Evolutionary conservation across 2,888 invertebrate species (phyloP), one percentile per base, ranked within the genome.

Genomic region (Thecophora atra): DNA sequence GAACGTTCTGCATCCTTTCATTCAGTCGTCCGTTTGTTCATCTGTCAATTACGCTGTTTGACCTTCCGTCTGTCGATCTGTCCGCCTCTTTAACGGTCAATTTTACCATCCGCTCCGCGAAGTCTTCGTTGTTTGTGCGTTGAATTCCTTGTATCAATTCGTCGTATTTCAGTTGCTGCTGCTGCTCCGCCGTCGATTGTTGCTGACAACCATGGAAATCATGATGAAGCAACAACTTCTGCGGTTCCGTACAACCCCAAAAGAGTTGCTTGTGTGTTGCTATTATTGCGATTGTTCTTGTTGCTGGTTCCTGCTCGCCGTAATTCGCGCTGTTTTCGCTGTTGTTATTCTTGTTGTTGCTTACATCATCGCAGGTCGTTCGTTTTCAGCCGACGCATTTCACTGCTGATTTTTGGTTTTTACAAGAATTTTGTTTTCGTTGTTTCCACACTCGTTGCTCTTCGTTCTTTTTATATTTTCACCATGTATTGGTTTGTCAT

Each of bases 351-450:
- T 11, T 24, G 15, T 28, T 11, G 44, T 42, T 70, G 58, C 26
- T 8, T 37, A 11, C 37, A 37, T 37, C 63, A 73, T 75, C 73
- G 74, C 73, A 71, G 72, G 71, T 77, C 74, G 70, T 73, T 24
- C 62, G 60, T 44, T 63, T 76, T 77, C 74, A 72, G 77, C 78
- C 78, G n/a, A n/a, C n/a, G 75, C 78, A 78, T 82, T 83, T 80
- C 83, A 83, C 82, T 83, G 84, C 82, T 83, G 84, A 83, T 83
- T 83, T 83, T 81, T 83, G 83, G 83, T 83, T 82, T 77, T 73
- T 69, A 77, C 75, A 74, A 71, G 75, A 76, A 37, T 37, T 37
- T 37, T 37, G 11, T 37, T 37, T 37, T 2, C 37, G 11, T 8
- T 37, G 11, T 37, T 37, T 37, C 7, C n/a, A n/a, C n/a, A n/a